Evolutionary conservation across 2,888 invertebrate genomes (phyloP).

Genomic region (Rambutsinella grinnellia): DNA sequence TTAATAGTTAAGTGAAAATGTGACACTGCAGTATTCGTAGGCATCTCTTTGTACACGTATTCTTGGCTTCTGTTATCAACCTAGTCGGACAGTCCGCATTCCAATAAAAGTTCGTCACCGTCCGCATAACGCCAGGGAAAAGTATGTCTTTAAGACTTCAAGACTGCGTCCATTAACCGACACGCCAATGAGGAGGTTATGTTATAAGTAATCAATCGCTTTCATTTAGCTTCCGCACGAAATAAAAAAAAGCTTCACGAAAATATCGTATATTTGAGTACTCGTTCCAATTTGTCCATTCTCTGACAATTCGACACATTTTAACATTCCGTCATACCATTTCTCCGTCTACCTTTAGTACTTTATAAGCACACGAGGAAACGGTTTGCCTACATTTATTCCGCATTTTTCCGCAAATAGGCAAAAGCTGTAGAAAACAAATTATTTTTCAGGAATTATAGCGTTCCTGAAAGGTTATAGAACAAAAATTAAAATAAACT

Average conservation of each 20-base stretch:
- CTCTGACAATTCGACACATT: not conserved
- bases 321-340: not conserved
- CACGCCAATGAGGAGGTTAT: slow-evolving; percentile 7
- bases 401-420: not conserved
- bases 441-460: not conserved
- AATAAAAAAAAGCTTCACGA: not conserved
- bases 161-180: not conserved
- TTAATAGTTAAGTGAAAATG: too few species aligned
- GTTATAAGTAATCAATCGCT: slow-evolving; percentile 22
- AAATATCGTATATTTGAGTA: not conserved
- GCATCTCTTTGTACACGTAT: too few species aligned
- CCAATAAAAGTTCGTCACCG: too few species aligned
- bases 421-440: not conserved
- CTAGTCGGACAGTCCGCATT: too few species aligned
- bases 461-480: too few species aligned
- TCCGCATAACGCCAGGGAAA: too few species aligned
- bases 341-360: not conserved
- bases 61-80: too few species aligned
- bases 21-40: too few species aligned
- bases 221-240: slow-evolving; percentile 3
- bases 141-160: not conserved
- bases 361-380: not conserved
- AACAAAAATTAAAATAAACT: too few species aligned
- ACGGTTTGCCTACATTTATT: not conserved
- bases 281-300: not conserved